These are phyloP conservation scores for Ammodytes dubius DNA, from an alignment of 2,113 vertebrate species.

Conservation along the genomic window DNA sequence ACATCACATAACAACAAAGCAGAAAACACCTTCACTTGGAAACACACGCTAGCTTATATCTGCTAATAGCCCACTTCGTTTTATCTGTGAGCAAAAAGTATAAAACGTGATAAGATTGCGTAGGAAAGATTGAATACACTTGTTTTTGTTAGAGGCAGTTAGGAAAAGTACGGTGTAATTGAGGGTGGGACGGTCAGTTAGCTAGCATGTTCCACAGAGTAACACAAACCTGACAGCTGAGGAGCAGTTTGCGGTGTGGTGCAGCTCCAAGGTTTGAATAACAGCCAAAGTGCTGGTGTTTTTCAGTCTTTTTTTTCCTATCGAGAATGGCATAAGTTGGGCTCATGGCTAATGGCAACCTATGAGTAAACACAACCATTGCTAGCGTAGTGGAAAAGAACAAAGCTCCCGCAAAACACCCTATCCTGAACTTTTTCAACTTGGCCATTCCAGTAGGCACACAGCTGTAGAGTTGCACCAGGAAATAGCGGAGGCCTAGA, in stretches of 20 bases:
- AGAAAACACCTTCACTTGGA: background rate
- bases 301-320: background rate
- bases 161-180: background rate
- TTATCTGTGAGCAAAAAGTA: background rate
- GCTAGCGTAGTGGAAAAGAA: background rate
- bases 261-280: background rate
- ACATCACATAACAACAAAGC: background rate
- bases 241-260: background rate
- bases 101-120: background rate
- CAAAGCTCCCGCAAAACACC: background rate
- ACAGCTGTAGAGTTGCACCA: constrained; percentile 74
- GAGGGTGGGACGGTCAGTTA: background rate
- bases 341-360: background rate
- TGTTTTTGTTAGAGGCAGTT: background rate
- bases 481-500: constrained; percentile 79
- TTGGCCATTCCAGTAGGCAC: constrained; percentile 58
- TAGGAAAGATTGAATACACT: background rate
- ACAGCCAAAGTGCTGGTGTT: background rate
- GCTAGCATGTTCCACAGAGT: background rate
- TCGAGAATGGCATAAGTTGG: background rate
- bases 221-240: background rate
- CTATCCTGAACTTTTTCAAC: constrained; percentile 73
- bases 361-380: background rate
- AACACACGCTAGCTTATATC: background rate
- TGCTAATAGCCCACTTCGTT: background rate